Conservation (phyloP, 2,888 invertebrate species). For the Pollenia griseotomentosa region DNA sequence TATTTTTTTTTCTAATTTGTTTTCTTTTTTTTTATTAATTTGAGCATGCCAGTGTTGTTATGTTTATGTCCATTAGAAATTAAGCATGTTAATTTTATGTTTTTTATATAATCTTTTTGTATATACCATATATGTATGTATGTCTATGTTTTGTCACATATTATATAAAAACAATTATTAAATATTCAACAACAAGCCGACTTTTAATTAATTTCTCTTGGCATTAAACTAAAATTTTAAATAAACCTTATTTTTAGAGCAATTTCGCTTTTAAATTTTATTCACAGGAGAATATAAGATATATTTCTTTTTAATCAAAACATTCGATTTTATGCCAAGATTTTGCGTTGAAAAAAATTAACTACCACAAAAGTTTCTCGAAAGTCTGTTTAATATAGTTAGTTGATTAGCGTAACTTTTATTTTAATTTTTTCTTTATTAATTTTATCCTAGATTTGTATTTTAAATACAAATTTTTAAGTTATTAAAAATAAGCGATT, state of each 20-base stretch:
- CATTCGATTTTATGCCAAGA: too few relatives aligned
- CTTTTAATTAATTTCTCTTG: neutral
- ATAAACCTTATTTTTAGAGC: too few relatives aligned
- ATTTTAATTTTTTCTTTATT: neutral
- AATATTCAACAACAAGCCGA: neutral
- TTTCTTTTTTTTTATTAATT: conserved; percentile 26
- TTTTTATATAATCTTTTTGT: conserved; percentile 19
- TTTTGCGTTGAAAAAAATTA: too few relatives aligned
- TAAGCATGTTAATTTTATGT: conserved; percentile 58
- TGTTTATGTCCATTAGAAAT: conserved; percentile 59
- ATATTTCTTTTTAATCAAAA: too few relatives aligned
- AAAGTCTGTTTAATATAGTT: neutral
- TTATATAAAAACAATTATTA: conserved; percentile 3
- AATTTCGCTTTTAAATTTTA: too few relatives aligned
- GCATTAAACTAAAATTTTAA: too few relatives aligned
- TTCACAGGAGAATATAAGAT: too few relatives aligned
- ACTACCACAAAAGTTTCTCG: neutral
- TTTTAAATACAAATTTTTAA: too few relatives aligned
- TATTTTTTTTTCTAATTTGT: conserved; percentile 42
- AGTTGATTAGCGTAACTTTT: neutral
- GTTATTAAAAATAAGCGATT: too few relatives aligned
- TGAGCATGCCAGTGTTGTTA: conserved; percentile 59
- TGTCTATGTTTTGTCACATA: conserved; percentile 56
- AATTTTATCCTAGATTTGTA: too few relatives aligned
- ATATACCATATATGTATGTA: conserved; percentile 35